Conservation (phyloP, 1,140 invertebrate genomes). For the Monochamus saltuarius region DNA sequence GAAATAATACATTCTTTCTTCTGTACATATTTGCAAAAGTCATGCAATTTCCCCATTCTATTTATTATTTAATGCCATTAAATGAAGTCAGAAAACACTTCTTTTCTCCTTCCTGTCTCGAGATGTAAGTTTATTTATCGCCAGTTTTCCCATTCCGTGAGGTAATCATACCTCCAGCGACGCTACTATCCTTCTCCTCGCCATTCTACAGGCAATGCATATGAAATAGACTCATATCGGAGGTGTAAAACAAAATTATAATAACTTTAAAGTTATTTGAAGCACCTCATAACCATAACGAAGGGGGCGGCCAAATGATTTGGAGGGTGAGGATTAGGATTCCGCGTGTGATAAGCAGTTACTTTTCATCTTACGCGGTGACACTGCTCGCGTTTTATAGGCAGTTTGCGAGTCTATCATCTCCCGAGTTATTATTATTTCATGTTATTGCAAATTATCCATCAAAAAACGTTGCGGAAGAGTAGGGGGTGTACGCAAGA, state of each 20-base stretch:
- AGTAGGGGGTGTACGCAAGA: no score
- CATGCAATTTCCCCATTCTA: no score
- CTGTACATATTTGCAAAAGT: no score
- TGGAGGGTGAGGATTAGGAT: conserved; percentile 18
- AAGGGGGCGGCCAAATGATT: conserved; percentile 23
- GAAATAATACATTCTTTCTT: no score
- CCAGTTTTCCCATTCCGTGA: conserved; percentile 3
- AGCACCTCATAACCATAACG: conserved; percentile 29
- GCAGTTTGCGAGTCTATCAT: conserved; percentile 30
- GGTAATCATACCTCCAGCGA: not conserved
- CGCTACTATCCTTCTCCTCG: not conserved
- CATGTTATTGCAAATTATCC: conserved; percentile 46
- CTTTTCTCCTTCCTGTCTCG: no score
- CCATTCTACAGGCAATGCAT: conserved; percentile 17
- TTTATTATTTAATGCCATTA: no score
- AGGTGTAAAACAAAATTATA: conserved; percentile 37
- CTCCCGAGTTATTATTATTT: conserved; percentile 42
- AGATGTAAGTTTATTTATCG: not conserved
- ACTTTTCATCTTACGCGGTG: conserved; percentile 33
- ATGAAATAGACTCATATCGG: conserved; percentile 20
- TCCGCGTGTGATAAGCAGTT: conserved; percentile 38
- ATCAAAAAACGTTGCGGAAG: conserved; percentile 17
- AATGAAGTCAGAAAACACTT: no score
- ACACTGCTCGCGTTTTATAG: conserved; percentile 24
- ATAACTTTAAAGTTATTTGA: conserved; percentile 35